Base-by-base conservation (phyloP, 2,797 vertebrate species). In the Enteromius trimaculatus region DNA sequence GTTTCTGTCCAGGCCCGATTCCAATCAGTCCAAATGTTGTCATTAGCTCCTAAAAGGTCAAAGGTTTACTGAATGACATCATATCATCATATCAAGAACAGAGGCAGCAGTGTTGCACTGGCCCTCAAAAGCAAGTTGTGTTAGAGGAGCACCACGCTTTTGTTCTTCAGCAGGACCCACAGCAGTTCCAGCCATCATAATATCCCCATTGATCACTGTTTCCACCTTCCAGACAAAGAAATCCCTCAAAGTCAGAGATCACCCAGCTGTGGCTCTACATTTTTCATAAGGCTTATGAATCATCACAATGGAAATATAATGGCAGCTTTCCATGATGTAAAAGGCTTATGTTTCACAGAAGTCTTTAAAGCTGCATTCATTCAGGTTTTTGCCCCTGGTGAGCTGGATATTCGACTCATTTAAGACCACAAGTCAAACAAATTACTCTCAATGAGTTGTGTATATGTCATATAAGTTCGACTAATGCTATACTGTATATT, bases 51-150 rank as follows among this genome's bases (percentile, higher is more conserved):
- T 85, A 76, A 81, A 79, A 84, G 80, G 60, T 85, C 84, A 83
- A 49, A 72, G 74, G 80, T 86, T 76, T 39, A 16, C 77, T 29
- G 58, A 53, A 76, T 85, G 79, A 87, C 85, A 88, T 88, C 88
- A 83, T 26, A 86, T 80, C 72, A 78, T 7, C n/a, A n/a, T n/a
- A n/a, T n/a, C n/a, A 51, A 81, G 83, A 81, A 88, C 85, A 85
- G 81, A 81, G 69, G 86, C 37, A 31, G 71, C 88, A 88, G 86
- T 91, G 90, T 91, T 64, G 82, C 77, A 29, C 83, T 8, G 2
- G 39, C 31, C 80, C 64, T 17, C 31, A 21, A 55, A 53, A 69
- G 79, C 84, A 14, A 74, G 66, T 39, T 62, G 60, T 65, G 55
- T 85, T 71, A 79, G 71, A 26, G 26, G 31, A 77, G 80, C 42